Evolutionary conservation across 2,888 invertebrate genomes (phyloP).

Genomic region (Epistrophella euchroma): DNA sequence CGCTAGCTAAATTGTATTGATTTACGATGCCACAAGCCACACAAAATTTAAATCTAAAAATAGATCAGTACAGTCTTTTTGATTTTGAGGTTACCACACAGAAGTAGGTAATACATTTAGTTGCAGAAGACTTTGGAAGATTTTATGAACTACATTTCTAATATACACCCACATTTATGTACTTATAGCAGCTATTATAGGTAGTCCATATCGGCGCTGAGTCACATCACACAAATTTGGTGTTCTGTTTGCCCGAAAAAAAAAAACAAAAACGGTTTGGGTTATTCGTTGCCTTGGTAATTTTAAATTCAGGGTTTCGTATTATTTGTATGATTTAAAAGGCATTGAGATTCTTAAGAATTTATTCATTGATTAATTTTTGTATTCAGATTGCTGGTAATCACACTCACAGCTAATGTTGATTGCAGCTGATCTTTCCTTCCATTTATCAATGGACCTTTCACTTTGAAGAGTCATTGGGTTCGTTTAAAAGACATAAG

Average conservation of each 20-base stretch:
- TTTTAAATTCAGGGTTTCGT: neutral
- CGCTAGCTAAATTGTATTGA: slow-evolving; percentile 12
- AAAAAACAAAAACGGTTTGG: neutral
- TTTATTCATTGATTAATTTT: no score
- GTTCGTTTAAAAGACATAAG: no score
- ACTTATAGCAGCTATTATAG: neutral
- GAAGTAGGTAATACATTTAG: neutral
- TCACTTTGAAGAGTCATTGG: no score
- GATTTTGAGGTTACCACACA: neutral
- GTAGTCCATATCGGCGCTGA: neutral
- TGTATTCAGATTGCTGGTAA: no score
- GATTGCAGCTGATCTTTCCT: no score
- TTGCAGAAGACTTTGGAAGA: neutral
- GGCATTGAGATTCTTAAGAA: neutral
- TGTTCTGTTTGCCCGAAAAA: neutral
- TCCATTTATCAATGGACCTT: no score
- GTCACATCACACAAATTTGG: neutral
- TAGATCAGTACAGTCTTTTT: neutral
- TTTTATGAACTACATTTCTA: neutral
- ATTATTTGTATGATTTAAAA: neutral
- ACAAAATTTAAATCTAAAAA: slow-evolving; percentile 6
- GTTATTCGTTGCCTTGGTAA: neutral
- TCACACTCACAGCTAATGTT: no score
- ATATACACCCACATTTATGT: neutral
- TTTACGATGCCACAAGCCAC: slow-evolving; percentile 17